Base-by-base conservation (phyloP, 2,113 vertebrate genomes). In the Oxyruncus cristatus region DNA sequence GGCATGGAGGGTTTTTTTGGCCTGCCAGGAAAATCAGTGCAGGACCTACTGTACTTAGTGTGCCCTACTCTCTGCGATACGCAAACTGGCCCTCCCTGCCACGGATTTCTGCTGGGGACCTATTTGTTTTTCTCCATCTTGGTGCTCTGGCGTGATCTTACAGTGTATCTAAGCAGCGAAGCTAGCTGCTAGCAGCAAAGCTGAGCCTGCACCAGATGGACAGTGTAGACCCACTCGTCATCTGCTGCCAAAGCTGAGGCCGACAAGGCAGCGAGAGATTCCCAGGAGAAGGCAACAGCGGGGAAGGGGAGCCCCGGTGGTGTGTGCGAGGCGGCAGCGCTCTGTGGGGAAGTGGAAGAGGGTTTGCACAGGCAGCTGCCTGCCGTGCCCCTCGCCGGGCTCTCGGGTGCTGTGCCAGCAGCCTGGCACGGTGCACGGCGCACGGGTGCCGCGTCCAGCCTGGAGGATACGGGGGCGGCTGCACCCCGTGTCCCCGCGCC, bases 171-270 rank as follows among this genome's bases (percentile, higher is more conserved):
- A 83, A 84, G 86, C 75, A 80, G 80, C 44, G 83, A 30, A 88
- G 58, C 63, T 82, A 66, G 41, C 71, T 91, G 83, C 46, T 59
- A 53, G 79, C 52, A 73, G 52, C 56, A 65, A 50, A 85, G 63
- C 56, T 8, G 61, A 66, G 85, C 39, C 62, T 37, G 63, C 59
- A 79, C 52, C 93, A 93, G 86, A 92, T 77, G 92, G 76, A 32
- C 84, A 70, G 52, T 3, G 28, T 2, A 82, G 88, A 67, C 27
- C 85, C 62, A 44, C 62, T 88, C 12, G 1, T 67, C 70, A 63
- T n/a, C n/a, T 68, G 79, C 83, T 91, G 77, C 85, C 61, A 56
- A 87, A 75, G 83, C 70, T 61, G 53, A 76, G 88, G 39, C 75
- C 70, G 42, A 28, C 23, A 6, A 63, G 39, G 47, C 80, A 77